phyloP scores from a whole-genome alignment of 2,797 vertebrate species.

The Danio tinwini region DNA sequence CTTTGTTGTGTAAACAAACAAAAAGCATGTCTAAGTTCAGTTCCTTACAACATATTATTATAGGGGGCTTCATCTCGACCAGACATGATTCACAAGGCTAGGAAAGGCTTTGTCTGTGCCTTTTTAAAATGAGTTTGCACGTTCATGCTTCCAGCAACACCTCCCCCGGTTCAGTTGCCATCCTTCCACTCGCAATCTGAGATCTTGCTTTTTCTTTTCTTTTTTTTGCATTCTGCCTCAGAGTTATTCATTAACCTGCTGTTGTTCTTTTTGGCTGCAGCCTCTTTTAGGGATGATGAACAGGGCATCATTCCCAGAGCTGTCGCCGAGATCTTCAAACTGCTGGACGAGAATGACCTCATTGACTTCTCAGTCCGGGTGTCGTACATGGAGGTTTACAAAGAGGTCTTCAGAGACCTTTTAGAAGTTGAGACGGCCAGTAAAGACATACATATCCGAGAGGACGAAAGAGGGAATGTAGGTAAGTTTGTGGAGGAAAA shows the following conservation, averaged over 20 bases:
- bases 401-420: conserved; percentile 95
- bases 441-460: conserved; percentile 94
- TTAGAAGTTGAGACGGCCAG: conserved; percentile 94
- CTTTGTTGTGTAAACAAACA: conserved; percentile 38
- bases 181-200: conserved; percentile 60
- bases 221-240: conserved; percentile 51
- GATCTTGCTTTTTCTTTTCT: conserved; percentile 31
- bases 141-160: conserved; percentile 61
- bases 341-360: conserved; percentile 94
- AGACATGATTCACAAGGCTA: conserved; percentile 47
- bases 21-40: conserved; percentile 31
- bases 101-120: conserved; percentile 51
- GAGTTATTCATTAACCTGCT: conserved; percentile 55
- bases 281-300: conserved; percentile 91
- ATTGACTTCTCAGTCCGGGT: conserved; percentile 90
- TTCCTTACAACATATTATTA: conserved; percentile 47
- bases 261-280: conserved; percentile 72
- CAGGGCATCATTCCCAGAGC: conserved; percentile 95
- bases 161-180: conserved; percentile 65
- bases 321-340: conserved; percentile 93
- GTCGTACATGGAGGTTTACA: conserved; percentile 97
- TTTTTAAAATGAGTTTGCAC: conserved; percentile 59
- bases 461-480: conserved; percentile 92
- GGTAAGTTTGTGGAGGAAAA: conserved; percentile 74
- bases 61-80: conserved; percentile 46